phyloP scores from a whole-genome alignment of 1,140 invertebrate species.

The Bombus cullumanus region DNA sequence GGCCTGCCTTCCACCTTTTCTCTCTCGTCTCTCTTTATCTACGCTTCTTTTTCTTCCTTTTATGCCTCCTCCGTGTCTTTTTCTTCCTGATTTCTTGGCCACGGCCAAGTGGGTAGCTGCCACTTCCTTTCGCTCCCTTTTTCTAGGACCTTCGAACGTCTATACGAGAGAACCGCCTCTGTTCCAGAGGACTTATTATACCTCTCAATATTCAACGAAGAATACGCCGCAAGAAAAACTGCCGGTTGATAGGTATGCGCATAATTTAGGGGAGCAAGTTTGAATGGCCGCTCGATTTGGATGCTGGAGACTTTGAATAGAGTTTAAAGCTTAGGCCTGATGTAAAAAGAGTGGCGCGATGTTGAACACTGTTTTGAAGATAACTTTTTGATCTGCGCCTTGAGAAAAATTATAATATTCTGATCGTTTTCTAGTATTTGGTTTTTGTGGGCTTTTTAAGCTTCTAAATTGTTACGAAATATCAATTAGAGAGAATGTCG shows the following conservation, averaged over 20 bases:
- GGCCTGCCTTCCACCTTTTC: neutral
- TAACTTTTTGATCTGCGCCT: too few species aligned
- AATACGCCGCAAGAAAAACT: constrained; percentile 36
- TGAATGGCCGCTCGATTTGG: neutral
- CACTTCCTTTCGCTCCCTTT: constrained; percentile 16
- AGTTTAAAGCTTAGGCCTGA: too few species aligned
- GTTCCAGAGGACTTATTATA: constrained; percentile 43
- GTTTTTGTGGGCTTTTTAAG: neutral
- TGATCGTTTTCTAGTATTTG: too few species aligned
- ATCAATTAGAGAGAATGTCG: too few species aligned
- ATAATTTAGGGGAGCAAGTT: constrained; percentile 27
- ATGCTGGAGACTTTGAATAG: neutral
- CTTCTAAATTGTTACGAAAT: too few species aligned
- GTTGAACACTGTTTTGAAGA: too few species aligned
- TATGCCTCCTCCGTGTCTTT: neutral
- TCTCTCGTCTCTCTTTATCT: neutral
- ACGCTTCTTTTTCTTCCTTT: neutral
- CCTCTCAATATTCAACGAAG: constrained; percentile 45
- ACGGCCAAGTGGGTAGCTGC: neutral
- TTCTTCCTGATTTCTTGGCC: neutral
- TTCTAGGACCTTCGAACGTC: constrained; percentile 45
- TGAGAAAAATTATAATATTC: too few species aligned
- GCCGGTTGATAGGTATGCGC: constrained; percentile 42
- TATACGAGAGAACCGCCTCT: neutral
- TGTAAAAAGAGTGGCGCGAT: too few species aligned